Percentiles rank a stretch among this genome's conserved stretches.
These are phyloP conservation scores for Anaspis maculata DNA, from an alignment of 2,888 invertebrate genomes.

Conservation along the genomic window DNA sequence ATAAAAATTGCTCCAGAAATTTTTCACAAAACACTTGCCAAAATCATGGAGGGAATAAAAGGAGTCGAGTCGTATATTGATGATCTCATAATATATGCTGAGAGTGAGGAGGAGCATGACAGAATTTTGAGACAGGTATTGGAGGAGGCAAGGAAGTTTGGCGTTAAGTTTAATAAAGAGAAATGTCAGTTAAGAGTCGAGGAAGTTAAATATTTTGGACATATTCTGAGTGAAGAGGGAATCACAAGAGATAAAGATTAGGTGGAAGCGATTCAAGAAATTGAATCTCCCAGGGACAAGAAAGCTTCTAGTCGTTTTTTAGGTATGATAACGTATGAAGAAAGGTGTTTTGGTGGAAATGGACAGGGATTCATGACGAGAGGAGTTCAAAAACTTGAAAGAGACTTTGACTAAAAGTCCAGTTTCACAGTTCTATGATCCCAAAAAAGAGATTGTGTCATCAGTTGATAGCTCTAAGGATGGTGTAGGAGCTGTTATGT, in stretches of 20 bases:
- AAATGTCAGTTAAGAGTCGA: constrained; percentile 19
- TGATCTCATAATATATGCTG: constrained; percentile 19
- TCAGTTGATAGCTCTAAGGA: constrained; percentile 17
- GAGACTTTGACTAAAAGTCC: constrained; percentile 2
- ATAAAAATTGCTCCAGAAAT: constrained; percentile 24
- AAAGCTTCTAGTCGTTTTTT: constrained; percentile 8
- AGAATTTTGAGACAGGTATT: constrained; percentile 15
- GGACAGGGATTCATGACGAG: constrained; percentile 3
- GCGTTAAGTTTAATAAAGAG: constrained; percentile 17
- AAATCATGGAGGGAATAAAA: constrained; percentile 20
- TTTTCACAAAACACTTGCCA: constrained; percentile 19
- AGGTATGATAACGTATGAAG: constrained; percentile 8
- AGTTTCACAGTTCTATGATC: constrained; percentile 5
- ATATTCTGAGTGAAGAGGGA: constrained; percentile 19
- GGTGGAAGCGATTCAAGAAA: constrained; percentile 6
- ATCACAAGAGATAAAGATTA: constrained; percentile 6
- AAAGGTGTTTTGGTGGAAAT: constrained; percentile 4
- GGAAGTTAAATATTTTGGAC: constrained; percentile 23
- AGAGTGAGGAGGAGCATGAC: constrained; percentile 19
- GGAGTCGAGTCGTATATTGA: constrained; percentile 23
- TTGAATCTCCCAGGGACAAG: constrained; percentile 4
- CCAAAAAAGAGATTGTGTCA: constrained; percentile 5
- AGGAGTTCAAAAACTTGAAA: constrained; percentile 5
- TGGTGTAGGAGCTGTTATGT: constrained; percentile 17
- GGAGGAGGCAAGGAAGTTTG: constrained; percentile 12